Conservation (phyloP, 2,888 invertebrate genomes). For the Unio pictorum region DNA sequence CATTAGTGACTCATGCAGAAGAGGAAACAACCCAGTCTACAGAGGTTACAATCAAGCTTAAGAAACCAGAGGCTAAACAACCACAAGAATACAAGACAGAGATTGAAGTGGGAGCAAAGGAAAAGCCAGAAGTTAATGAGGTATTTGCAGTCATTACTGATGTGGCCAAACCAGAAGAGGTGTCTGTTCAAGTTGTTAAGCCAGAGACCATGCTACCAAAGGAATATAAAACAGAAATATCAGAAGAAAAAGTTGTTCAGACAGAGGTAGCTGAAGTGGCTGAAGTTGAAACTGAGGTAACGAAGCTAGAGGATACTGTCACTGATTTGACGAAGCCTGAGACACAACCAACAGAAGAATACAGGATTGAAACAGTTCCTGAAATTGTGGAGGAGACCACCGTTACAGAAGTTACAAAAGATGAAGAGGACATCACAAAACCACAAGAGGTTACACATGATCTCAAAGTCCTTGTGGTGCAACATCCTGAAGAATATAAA, state of each 20-base stretch:
- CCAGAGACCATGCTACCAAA: conserved; percentile 15
- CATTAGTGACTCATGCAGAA: conserved; percentile 5
- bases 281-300: conserved; percentile 10
- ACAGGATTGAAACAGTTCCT: conserved; percentile 20
- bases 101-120: conserved; percentile 17
- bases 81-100: conserved; percentile 26
- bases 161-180: conserved; percentile 10
- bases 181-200: background rate
- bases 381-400: conserved; percentile 23
- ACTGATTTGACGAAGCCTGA: background rate
- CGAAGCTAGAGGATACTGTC: conserved; percentile 10
- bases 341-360: conserved; percentile 20
- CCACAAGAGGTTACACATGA: conserved; percentile 27
- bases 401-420: conserved; percentile 15
- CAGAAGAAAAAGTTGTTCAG: conserved; percentile 21
- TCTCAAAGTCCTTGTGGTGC: conserved; percentile 14
- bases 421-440: conserved; percentile 16
- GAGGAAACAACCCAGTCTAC: conserved; percentile 21
- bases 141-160: conserved; percentile 20
- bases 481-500: conserved; percentile 1
- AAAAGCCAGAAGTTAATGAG: conserved; percentile 12
- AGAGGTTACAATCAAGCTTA: conserved; percentile 28
- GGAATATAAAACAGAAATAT: conserved; percentile 25
- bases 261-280: conserved; percentile 19
- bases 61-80: conserved; percentile 19